Evolutionary conservation across 1,140 invertebrate species (phyloP).

Genomic region (Euura lappo): DNA sequence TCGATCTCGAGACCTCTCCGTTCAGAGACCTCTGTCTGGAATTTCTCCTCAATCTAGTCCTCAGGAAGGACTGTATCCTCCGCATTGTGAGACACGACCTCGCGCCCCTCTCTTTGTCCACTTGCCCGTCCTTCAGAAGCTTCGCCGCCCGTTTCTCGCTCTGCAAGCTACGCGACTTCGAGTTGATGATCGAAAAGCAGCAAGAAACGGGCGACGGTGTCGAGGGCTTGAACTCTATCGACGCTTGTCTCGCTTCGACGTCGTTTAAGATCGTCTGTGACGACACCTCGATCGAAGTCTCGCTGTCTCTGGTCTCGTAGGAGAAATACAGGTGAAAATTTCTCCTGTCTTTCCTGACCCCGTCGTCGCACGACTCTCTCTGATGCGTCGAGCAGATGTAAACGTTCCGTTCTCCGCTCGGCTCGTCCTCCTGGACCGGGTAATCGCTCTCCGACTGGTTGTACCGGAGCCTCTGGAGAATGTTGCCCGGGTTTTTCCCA

Average conservation of each 20-base stretch:
- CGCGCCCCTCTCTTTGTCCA: constrained; percentile 28
- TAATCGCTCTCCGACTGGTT: constrained; percentile 17
- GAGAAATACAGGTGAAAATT: constrained; percentile 55
- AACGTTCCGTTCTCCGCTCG: constrained; percentile 29
- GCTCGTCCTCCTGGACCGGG: constrained; percentile 16
- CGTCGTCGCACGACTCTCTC: not conserved
- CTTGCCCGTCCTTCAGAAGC: not conserved
- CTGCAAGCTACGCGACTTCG: not conserved
- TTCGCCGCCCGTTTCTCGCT: not conserved
- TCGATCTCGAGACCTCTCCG: constrained; percentile 14
- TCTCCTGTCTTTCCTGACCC: constrained; percentile 29
- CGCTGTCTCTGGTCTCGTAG: constrained; percentile 44
- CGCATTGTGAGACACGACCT: constrained; percentile 45
- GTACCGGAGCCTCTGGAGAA: constrained; percentile 29
- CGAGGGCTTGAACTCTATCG: constrained; percentile 45
- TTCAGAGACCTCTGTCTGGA: constrained; percentile 34
- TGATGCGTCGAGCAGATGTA: constrained; percentile 39
- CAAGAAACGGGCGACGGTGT: constrained; percentile 55
- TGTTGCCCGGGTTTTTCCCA: constrained; percentile 34
- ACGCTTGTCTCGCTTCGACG: not conserved
- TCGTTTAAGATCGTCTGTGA: constrained; percentile 29
- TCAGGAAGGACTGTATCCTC: constrained; percentile 49
- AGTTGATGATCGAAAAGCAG: constrained; percentile 49
- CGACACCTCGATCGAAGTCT: constrained; percentile 47
- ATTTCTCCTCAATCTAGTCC: constrained; percentile 44